Conservation (phyloP, 2,888 invertebrate genomes). For the Dyspetes luteomarginatus region DNA sequence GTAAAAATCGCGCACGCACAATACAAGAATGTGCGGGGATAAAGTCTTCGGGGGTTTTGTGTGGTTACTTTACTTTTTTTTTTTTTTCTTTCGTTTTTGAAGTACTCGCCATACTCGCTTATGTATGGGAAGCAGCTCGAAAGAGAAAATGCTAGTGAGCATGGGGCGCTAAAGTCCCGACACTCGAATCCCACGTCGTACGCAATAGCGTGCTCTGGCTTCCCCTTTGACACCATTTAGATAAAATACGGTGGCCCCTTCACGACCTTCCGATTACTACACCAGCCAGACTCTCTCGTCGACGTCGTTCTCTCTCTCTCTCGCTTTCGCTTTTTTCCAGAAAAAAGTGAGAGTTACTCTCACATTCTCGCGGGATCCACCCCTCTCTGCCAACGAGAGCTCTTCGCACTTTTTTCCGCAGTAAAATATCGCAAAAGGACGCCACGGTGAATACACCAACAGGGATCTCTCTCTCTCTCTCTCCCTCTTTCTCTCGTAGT, state of each 20-base stretch:
- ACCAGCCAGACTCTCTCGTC: slow-evolving; percentile 42
- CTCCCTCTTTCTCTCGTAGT: slow-evolving; percentile 22
- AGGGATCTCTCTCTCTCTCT: neutral
- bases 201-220: slow-evolving; percentile 50
- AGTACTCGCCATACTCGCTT: slow-evolving; percentile 48
- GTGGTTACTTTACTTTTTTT: slow-evolving; percentile 51
- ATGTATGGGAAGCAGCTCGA: slow-evolving; percentile 24
- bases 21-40: slow-evolving; percentile 7
- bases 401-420: slow-evolving; percentile 66
- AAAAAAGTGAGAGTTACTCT: slow-evolving; percentile 55
- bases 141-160: slow-evolving; percentile 52
- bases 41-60: slow-evolving; percentile 45
- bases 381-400: slow-evolving; percentile 48
- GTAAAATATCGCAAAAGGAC: slow-evolving; percentile 73
- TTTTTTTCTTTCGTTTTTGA: slow-evolving; percentile 18
- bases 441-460: slow-evolving; percentile 59
- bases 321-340: slow-evolving; percentile 38
- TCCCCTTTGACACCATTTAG: slow-evolving; percentile 81
- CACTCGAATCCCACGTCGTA: slow-evolving; percentile 64
- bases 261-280: slow-evolving; percentile 69
- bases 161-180: slow-evolving; percentile 69
- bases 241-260: slow-evolving; percentile 78
- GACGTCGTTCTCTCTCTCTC: slow-evolving; percentile 39
- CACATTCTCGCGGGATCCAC: slow-evolving; percentile 42
- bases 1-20: slow-evolving; percentile 36